These are phyloP conservation scores for Blastomussa wellsi DNA, from an alignment of 92 coral and sea anemone species.

Conservation along the genomic window DNA sequence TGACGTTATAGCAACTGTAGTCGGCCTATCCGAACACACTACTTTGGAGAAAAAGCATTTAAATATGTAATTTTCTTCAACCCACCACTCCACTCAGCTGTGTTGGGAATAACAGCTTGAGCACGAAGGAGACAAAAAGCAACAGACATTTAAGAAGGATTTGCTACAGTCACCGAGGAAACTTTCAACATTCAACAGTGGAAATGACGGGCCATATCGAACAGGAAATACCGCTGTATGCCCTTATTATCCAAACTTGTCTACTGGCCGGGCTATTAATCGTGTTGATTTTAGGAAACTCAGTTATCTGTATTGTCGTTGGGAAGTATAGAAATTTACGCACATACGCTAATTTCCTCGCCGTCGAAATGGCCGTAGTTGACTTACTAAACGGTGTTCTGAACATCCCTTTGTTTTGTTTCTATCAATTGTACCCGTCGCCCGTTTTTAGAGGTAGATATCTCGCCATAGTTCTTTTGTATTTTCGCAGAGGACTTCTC, in stretches of 20 bases:
- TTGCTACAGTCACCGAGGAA: neutral
- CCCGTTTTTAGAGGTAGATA: conserved; percentile 31
- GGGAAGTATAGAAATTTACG: conserved; percentile 45
- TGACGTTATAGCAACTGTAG: neutral
- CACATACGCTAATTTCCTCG: conserved; percentile 53
- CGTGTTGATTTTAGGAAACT: conserved; percentile 41
- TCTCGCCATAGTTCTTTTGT: conserved; percentile 18
- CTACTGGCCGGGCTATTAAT: conserved; percentile 19
- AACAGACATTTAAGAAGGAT: neutral
- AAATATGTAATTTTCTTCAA: neutral
- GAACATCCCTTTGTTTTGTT: conserved; percentile 37
- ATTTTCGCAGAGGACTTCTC: conserved; percentile 27
- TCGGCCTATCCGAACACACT: neutral
- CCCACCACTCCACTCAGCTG: neutral
- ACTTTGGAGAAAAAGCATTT: neutral
- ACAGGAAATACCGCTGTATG: neutral
- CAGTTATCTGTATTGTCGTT: conserved; percentile 32
- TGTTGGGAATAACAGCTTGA: neutral
- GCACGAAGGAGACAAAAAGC: neutral
- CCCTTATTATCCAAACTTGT: conserved; percentile 20
- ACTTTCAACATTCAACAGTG: neutral
- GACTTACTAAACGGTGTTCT: conserved; percentile 37
- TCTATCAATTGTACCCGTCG: conserved; percentile 32
- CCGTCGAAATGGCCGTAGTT: conserved; percentile 45
- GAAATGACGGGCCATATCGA: neutral